Base-by-base conservation (phyloP, 2,888 invertebrate species). In the Melinaea marsaeus region DNA sequence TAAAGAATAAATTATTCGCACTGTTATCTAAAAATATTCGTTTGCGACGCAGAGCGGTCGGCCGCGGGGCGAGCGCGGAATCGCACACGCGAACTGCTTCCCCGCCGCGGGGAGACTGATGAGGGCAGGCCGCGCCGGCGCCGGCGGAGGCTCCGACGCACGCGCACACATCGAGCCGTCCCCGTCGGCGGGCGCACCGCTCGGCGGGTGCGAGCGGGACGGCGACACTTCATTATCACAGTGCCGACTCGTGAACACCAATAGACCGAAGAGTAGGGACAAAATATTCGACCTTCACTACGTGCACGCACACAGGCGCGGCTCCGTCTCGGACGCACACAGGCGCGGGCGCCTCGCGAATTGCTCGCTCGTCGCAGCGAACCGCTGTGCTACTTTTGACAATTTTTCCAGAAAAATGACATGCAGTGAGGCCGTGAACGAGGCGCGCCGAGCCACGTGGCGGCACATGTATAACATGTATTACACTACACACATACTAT, bases 271-370 rank as follows among this genome's bases (percentile, higher is more conserved):
- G 86, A 89, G 90, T 88, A 86, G 88, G 89, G 90, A 87, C 85
- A 82, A 87, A 86, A 85, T 88, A 89, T 89, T 89, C 90, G 91
- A 90, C 90, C 90, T 91, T 90, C 90, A 90, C 88, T 91, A 85
- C 87, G 85, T 72, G 71, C 73, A 84, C 89, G 84, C 88, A 87
- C 86, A 81, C 84, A 75, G 76, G 78, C 80, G 79, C 78, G 72
- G 75, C 74, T 69, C 75, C 78, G 77, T 79, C 77, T 76, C 81
- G 79, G 79, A 79, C 79, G 77, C 78, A 76, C 75, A 73, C 88
- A 80, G 81, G 86, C 85, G 83, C 75, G 75, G 78, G 75, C 69
- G 73, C 65, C 72, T 72, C 70, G 74, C 74, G 70, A 74, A 74
- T 74, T 71, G 72, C 71, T 71, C 67, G 75, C 72, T 69, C 65